These are phyloP conservation scores for Rhimphoctona megacephalus DNA, from an alignment of 2,888 invertebrate genomes.

Conservation along the genomic window DNA sequence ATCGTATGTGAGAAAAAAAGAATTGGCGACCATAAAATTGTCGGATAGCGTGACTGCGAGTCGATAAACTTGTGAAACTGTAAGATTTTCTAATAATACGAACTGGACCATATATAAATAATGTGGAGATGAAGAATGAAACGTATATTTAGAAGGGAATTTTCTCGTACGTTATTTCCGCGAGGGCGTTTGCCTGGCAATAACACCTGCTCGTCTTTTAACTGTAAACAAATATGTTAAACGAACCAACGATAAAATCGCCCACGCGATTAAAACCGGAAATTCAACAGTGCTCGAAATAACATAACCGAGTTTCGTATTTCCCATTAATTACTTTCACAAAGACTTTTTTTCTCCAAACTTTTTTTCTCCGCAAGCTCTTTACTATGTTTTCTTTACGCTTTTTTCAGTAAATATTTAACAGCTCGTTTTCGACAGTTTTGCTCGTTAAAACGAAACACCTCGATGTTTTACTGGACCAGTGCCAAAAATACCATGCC, in stretches of 20 bases:
- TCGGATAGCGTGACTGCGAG: not conserved
- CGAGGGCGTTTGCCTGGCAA: slow-evolving; percentile 33
- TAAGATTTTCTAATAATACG: slow-evolving; percentile 70
- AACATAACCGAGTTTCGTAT: slow-evolving; percentile 1
- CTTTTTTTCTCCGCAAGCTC: no score
- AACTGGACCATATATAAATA: slow-evolving; percentile 72
- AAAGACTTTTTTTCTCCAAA: not conserved
- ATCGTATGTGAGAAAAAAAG: not conserved
- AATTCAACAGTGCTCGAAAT: not conserved
- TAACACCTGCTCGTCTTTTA: slow-evolving; percentile 3
- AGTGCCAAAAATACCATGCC: slow-evolving; percentile 37
- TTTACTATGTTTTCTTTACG: no score
- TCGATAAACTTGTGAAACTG: slow-evolving; percentile 34
- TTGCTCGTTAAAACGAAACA: slow-evolving; percentile 40
- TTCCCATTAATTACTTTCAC: not conserved
- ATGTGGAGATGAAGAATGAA: slow-evolving; percentile 66
- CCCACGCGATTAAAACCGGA: slow-evolving; percentile 54
- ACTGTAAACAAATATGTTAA: slow-evolving; percentile 53
- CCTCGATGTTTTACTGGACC: slow-evolving; percentile 24
- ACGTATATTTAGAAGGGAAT: slow-evolving; percentile 69
- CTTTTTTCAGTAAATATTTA: not conserved
- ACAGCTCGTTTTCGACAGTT: slow-evolving; percentile 50
- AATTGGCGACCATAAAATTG: not conserved
- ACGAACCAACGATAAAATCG: slow-evolving; percentile 8
- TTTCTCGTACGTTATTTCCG: slow-evolving; percentile 27